Conservation (phyloP, 2,888 invertebrate genomes). For the Meganola albula region DNA sequence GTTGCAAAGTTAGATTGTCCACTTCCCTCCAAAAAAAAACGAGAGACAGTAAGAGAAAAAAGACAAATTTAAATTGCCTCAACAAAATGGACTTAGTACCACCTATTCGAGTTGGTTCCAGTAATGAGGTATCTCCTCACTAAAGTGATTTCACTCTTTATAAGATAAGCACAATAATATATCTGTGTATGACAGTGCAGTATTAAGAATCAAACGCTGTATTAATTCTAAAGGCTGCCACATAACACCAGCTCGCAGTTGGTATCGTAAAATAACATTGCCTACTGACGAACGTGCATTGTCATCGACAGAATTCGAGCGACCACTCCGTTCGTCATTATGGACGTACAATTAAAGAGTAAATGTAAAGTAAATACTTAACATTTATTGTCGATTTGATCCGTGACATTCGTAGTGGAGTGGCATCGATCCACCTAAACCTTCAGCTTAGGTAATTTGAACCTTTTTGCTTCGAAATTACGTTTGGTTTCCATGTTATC, state of each 20-base stretch:
- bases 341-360: conserved; percentile 62
- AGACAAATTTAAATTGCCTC: too few species aligned
- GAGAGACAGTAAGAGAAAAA: too few species aligned
- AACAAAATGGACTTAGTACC: too few species aligned
- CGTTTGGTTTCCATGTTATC: conserved; percentile 21
- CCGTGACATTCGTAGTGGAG: conserved; percentile 55
- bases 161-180: too few species aligned
- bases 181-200: conserved; percentile 20
- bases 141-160: too few species aligned
- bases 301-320: conserved; percentile 59
- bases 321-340: conserved; percentile 45
- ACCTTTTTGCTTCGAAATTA: conserved; percentile 17
- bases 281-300: conserved; percentile 53
- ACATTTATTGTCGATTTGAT: conserved; percentile 66
- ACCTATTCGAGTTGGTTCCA: too few species aligned
- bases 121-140: too few species aligned
- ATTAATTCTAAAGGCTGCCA: conserved; percentile 13
- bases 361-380: conserved; percentile 73
- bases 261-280: conserved; percentile 47
- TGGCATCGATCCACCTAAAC: conserved; percentile 23
- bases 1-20: too few species aligned
- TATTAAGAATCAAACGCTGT: conserved; percentile 11
- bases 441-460: conserved; percentile 9
- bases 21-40: too few species aligned
- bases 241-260: conserved; percentile 24